These are phyloP conservation scores for Mylabris phalerata DNA, from an alignment of 1,140 invertebrate species.

Conservation along the genomic window DNA sequence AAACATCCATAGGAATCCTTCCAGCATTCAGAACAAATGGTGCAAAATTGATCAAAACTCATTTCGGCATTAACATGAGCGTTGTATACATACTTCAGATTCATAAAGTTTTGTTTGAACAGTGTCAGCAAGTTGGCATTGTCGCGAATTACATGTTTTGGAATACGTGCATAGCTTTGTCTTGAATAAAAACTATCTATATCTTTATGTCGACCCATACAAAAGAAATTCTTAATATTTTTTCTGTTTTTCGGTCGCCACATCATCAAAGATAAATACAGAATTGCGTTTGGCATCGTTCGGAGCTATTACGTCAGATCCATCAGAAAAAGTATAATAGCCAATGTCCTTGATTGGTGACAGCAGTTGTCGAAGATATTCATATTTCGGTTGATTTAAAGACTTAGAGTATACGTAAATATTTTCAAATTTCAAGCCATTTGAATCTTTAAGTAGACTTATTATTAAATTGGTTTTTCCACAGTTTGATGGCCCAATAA, in stretches of 20 bases:
- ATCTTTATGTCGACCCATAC: conserved; percentile 37
- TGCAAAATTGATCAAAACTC: conserved; percentile 27
- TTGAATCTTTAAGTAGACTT: too few species aligned
- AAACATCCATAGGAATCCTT: conserved; percentile 23
- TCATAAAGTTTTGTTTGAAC: conserved; percentile 42
- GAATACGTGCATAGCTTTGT: conserved; percentile 25
- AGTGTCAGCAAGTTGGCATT: conserved; percentile 41
- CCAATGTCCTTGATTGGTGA: too few species aligned
- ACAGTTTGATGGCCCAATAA: too few species aligned
- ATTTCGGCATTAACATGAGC: conserved; percentile 28
- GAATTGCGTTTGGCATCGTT: conserved; percentile 20
- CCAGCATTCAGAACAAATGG: conserved; percentile 28
- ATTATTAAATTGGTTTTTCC: too few species aligned
- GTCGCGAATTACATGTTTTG: conserved; percentile 41
- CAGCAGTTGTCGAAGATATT: too few species aligned
- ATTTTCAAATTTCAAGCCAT: too few species aligned
- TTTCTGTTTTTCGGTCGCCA: conserved; percentile 36
- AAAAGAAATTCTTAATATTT: conserved; percentile 37
- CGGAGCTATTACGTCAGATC: too few species aligned
- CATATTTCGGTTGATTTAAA: too few species aligned
- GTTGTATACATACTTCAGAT: conserved; percentile 33
- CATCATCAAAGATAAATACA: conserved; percentile 39
- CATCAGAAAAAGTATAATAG: too few species aligned
- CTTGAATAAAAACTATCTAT: conserved; percentile 39
- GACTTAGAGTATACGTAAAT: too few species aligned